Evolutionary conservation across 2,113 vertebrate genomes (phyloP), one percentile per base, ranked within the genome.

Genomic region (Haemorhous mexicanus): DNA sequence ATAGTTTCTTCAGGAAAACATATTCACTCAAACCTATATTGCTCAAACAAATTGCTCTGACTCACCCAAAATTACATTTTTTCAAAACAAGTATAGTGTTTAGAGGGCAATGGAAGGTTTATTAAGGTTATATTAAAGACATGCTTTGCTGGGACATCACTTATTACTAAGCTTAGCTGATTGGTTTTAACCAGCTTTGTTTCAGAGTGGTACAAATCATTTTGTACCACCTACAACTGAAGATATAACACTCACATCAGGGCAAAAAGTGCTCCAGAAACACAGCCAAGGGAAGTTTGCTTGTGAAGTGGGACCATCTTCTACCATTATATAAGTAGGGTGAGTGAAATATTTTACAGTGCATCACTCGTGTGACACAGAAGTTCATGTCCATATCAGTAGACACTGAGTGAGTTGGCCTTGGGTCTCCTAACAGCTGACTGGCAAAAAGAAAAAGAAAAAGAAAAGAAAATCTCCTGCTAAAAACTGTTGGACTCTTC

Each of bases 11-110:
- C 49, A 79, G 58, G 37, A 89, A 87, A 91, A 73, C 2, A 58
- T 35, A 76, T n/a, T 78, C 47, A 33, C 32, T 49, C 19, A 35
- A 74, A 81, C 49, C 18, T 41, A 9, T 75, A 91, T 49, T 53
- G 62, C n/a, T n/a, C n/a, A n/a, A n/a, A 75, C 28, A 90, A 41
- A 76, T 85, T 90, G 19, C 28, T 88, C 62, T 88, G 78, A 85
- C 49, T 96, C 85, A 95, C 14, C 11, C 43, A 56, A 93, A 96
- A 85, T 18, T 61, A 59, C 15, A 30, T 49, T 92, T 95, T 96
- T 91, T 75, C 49, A 37, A 91, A 91, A 68, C 35, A 91, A 83
- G 19, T 43, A 10, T 4, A 28, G 6, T 28, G 19, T 79, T 76
- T 58, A 73, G 37, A 87, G 91, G 33, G 22, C 23, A 80, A 23